These are phyloP conservation scores for Aricia artaxerxes DNA, from an alignment of 2,888 invertebrate species.

Conservation along the genomic window DNA sequence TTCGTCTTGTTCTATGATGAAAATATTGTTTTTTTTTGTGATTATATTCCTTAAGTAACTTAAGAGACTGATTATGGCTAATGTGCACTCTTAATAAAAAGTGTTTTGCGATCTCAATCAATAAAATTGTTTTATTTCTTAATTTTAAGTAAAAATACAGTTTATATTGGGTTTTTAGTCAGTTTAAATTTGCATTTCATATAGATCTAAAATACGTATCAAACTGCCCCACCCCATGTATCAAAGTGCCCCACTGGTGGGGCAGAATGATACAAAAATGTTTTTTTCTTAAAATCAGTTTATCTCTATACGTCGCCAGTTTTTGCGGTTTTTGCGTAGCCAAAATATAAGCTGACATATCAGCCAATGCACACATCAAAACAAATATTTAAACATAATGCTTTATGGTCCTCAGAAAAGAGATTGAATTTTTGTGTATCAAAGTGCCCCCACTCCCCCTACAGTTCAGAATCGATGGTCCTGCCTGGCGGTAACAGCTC, in stretches of 20 bases:
- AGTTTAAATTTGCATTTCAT: slow-evolving; percentile 39
- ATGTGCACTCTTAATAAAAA: slow-evolving; percentile 39
- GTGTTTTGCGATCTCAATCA: too few relatives aligned
- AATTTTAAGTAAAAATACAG: slow-evolving; percentile 38
- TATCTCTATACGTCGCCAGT: slow-evolving; percentile 14
- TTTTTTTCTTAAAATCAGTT: slow-evolving; percentile 36
- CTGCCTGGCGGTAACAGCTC: too few relatives aligned
- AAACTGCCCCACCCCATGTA: slow-evolving; percentile 36
- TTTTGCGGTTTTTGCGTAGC: too few relatives aligned
- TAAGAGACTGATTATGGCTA: slow-evolving; percentile 41
- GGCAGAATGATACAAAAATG: slow-evolving; percentile 39
- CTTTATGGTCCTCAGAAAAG: slow-evolving; percentile 39
- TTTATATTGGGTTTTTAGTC: slow-evolving; percentile 39
- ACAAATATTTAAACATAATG: slow-evolving; percentile 42
- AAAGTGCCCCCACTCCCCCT: too few relatives aligned
- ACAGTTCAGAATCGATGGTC: too few relatives aligned
- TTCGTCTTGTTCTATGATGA: too few relatives aligned
- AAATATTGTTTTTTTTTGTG: too few relatives aligned
- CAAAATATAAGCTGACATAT: slow-evolving; percentile 39
- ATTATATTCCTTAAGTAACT: slow-evolving; percentile 37
- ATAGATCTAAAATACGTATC: slow-evolving; percentile 42
- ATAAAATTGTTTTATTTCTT: too few relatives aligned
- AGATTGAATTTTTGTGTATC: too few relatives aligned
- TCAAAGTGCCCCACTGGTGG: slow-evolving; percentile 42
- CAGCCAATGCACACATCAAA: slow-evolving; percentile 39